Evolutionary conservation across 2,113 vertebrate species (phyloP).

Genomic region (Spermophilus dauricus): DNA sequence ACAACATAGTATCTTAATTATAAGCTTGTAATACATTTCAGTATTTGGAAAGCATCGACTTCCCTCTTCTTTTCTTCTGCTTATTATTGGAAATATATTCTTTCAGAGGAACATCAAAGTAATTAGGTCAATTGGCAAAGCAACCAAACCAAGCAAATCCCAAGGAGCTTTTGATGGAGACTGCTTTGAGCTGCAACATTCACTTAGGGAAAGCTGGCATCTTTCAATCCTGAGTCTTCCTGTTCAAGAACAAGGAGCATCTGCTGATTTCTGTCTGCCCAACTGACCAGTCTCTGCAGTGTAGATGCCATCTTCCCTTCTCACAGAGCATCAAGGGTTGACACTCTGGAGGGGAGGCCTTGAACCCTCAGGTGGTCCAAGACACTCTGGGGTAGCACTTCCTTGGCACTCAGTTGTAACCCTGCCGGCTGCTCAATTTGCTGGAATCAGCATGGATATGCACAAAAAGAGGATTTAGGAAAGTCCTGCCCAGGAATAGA

Average conservation of each 20-base stretch:
- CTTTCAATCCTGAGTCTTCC: neutral
- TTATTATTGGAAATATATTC: neutral
- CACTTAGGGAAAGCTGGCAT: neutral
- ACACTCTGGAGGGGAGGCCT: neutral
- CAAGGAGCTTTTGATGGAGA: neutral
- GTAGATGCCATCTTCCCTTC: neutral
- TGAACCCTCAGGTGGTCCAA: neutral
- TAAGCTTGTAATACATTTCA: neutral
- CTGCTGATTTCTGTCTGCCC: neutral
- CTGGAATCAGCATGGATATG: neutral
- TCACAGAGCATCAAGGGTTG: neutral
- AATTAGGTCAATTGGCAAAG: slow-evolving; percentile 39
- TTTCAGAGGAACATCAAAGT: neutral
- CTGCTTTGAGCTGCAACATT: neutral
- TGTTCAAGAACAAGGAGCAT: neutral
- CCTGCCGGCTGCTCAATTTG: neutral
- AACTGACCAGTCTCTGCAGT: neutral
- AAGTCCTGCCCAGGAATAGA: neutral
- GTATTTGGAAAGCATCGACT: neutral
- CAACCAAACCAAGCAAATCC: neutral
- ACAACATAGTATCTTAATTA: neutral
- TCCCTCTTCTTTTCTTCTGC: neutral
- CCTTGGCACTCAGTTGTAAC: neutral
- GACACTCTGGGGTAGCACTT: neutral
- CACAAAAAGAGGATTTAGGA: neutral